Evolutionary conservation across 2,888 invertebrate genomes (phyloP).

Genomic region (Drosophila sordidula): DNA sequence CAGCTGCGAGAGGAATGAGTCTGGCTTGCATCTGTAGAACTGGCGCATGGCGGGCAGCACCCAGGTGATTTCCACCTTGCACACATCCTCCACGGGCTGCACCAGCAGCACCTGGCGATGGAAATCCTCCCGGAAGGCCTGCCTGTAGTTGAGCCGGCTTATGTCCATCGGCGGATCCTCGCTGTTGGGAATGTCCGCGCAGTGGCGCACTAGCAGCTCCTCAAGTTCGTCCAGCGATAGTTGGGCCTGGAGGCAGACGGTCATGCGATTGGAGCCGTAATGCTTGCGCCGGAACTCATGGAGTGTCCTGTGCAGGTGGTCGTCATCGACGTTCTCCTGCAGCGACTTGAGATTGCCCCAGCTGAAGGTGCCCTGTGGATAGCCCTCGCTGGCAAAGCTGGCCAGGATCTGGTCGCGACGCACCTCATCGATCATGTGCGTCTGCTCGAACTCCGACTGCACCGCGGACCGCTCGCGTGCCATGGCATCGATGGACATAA

Average conservation of each 20-base stretch:
- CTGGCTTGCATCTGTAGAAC: conserved; percentile 84
- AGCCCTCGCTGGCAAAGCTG: conserved; percentile 88
- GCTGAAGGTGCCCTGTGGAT: conserved; percentile 91
- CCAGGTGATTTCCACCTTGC: conserved; percentile 87
- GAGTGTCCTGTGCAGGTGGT: conserved; percentile 89
- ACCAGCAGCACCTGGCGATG: conserved; percentile 87
- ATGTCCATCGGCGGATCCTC: conserved; percentile 88
- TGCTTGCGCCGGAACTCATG: conserved; percentile 91
- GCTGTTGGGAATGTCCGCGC: conserved; percentile 90
- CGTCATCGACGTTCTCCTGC: conserved; percentile 88
- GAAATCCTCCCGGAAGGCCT: conserved; percentile 81
- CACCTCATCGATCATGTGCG: conserved; percentile 90
- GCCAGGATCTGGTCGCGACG: conserved; percentile 92
- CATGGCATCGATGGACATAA: conserved; percentile 93
- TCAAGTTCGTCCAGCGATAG: conserved; percentile 82
- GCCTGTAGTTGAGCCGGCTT: conserved; percentile 81
- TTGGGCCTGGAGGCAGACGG: conserved; percentile 91
- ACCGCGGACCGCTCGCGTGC: conserved; percentile 94
- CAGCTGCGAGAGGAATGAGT: conserved; percentile 90
- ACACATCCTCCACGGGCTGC: conserved; percentile 90
- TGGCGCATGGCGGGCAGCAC: conserved; percentile 80
- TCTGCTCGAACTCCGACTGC: conserved; percentile 95
- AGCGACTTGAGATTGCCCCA: conserved; percentile 94
- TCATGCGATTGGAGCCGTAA: conserved; percentile 96
- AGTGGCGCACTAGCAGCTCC: conserved; percentile 86